Evolutionary conservation across 2,888 invertebrate genomes (phyloP).

Genomic region (Oxyscelio sp.): DNA sequence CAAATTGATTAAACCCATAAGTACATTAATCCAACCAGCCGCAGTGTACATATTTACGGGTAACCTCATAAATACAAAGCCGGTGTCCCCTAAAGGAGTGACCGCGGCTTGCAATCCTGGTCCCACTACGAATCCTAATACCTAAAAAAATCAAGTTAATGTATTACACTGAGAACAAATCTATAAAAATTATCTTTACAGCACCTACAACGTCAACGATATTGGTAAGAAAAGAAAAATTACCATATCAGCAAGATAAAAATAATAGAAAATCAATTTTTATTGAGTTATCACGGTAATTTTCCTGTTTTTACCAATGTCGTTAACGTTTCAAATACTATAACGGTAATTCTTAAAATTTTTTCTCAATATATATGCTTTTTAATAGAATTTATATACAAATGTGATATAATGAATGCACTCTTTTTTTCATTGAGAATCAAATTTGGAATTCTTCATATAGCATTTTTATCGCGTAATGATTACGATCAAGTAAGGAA

Average conservation of each 20-base stretch:
- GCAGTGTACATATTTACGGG: constrained; percentile 91
- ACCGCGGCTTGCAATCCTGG: constrained; percentile 95
- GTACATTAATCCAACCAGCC: constrained; percentile 95
- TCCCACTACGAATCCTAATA: constrained; percentile 95
- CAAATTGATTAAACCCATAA: constrained; percentile 93
- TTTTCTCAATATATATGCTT: too few relatives aligned
- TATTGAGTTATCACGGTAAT: too few relatives aligned
- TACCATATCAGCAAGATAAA: too few relatives aligned
- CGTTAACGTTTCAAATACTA: too few relatives aligned
- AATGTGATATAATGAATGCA: not conserved
- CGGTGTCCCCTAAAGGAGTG: constrained; percentile 93
- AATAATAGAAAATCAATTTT: too few relatives aligned
- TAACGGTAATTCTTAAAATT: too few relatives aligned
- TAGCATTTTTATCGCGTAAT: constrained; percentile 42
- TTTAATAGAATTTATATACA: not conserved
- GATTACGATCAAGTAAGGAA: constrained; percentile 56
- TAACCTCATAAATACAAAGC: constrained; percentile 89
- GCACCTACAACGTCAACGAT: too few relatives aligned
- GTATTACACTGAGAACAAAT: too few relatives aligned
- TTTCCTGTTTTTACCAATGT: too few relatives aligned
- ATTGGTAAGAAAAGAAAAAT: too few relatives aligned
- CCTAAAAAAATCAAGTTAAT: constrained; percentile 83
- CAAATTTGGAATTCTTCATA: constrained; percentile 24
- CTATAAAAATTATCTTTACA: too few relatives aligned
- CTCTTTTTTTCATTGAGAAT: not conserved